Evolutionary conservation across 2,888 invertebrate genomes (phyloP).

Genomic region (Harpalus rufipes): DNA sequence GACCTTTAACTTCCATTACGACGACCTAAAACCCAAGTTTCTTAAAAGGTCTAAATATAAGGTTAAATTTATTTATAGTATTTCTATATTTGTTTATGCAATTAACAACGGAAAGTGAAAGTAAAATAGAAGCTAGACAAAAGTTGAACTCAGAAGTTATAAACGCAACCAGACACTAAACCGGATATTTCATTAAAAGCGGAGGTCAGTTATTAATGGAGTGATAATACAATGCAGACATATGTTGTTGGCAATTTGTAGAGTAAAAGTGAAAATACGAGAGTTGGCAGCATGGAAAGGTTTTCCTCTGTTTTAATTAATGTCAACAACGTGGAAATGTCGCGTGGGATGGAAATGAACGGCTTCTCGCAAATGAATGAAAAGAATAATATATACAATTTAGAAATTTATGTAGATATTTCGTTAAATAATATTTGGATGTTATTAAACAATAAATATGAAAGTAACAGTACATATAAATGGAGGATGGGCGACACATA

Average conservation of each 20-base stretch:
- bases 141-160: neutral
- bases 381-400: no score
- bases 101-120: neutral
- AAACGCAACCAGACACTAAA: neutral
- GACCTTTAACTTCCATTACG: constrained; percentile 99
- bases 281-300: neutral
- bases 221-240: neutral
- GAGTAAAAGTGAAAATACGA: neutral
- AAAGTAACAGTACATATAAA: no score
- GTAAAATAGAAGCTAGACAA: neutral
- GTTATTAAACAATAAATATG: no score
- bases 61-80: no score
- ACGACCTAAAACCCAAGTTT: constrained; percentile 86
- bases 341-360: neutral
- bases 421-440: no score
- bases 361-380: no score
- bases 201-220: neutral
- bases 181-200: neutral
- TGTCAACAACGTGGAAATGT: neutral
- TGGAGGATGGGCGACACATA: no score
- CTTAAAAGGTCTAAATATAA: neutral
- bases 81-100: neutral
- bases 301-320: neutral
- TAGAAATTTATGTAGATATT: no score
- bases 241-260: neutral